Evolutionary conservation across 2,888 invertebrate species (phyloP), one percentile per base, ranked within the genome.

Genomic region (Dolomedes plantarius): DNA sequence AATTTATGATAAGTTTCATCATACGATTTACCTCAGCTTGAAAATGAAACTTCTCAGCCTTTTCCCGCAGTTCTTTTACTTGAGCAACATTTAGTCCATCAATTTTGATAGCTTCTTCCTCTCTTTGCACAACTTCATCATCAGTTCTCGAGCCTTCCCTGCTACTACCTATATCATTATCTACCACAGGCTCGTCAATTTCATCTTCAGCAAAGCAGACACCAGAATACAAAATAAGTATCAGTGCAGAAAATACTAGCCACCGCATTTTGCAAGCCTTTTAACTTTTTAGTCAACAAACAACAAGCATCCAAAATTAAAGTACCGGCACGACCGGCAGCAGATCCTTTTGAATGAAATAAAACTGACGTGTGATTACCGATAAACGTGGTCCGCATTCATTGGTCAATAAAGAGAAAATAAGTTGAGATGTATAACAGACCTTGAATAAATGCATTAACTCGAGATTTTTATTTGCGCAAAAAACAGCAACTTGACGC

Each of bases 1-100:
- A 99, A 93, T 99, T 99, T 91, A 99, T 99, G 92, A 99, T 99
- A 86, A 99, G 94, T 92, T 99, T 99, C 99, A 99, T 99, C 98
- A 99, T 98, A 83, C 99, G 95, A 93, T 98, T 98, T 62, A 99
- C 99, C 93, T 99, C 99, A 0, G 99, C 98, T 93, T 99, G 97
- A 93, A 98, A 99, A 31, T 94, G 94, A 91, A 94, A 95, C 91
- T 96, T 97, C 91, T 96, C 95, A 0, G 98, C 95, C 89, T 95
- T 95, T 68, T 97, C 97, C 87, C 96, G 93, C 65, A 99, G 92
- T 92, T 98, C 97, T 90, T 96, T 96, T 91, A 98, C 93, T 92
- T 99, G 97, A 23, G 98, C 96, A 23, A 97, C 97, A 93, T 96
- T 98, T 85, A 99, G 93, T 1, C 96, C 97, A 93, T 99, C 99